phyloP scores from a whole-genome alignment of 2,113 vertebrate genomes.

The Calyptommatus sinebrachiatus region DNA sequence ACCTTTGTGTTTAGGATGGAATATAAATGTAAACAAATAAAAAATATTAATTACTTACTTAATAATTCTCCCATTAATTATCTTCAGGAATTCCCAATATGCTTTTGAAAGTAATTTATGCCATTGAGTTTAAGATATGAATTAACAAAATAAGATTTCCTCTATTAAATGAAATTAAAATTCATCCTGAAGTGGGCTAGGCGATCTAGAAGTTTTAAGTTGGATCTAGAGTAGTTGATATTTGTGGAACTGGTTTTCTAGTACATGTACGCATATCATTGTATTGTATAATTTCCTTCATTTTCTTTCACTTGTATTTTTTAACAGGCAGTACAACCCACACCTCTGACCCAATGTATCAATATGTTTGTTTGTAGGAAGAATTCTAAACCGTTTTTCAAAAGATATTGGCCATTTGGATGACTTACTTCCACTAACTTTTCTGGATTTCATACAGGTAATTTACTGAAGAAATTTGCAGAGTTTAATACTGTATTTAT shows the following conservation, averaged over 20 bases:
- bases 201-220: not conserved
- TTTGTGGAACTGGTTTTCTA: not conserved
- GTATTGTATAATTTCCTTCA: not conserved
- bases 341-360: slow-evolving; percentile 25
- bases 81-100: not conserved
- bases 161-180: not conserved
- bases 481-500: slow-evolving; percentile 7
- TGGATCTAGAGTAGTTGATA: not conserved
- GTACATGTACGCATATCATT: not conserved
- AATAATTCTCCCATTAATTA: not conserved
- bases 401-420: slow-evolving; percentile 94
- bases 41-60: no score
- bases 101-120: not conserved
- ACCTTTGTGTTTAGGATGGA: no score
- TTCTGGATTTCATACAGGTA: slow-evolving; percentile 94
- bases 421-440: slow-evolving; percentile 86
- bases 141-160: slow-evolving; percentile 4
- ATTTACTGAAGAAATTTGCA: slow-evolving; percentile 57
- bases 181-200: not conserved
- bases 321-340: not conserved
- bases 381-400: slow-evolving; percentile 93
- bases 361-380: slow-evolving; percentile 71
- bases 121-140: not conserved
- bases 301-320: not conserved
- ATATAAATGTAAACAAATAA: no score